phyloP scores from a whole-genome alignment of 2,113 vertebrate genomes.

The Craseonycteris thonglongyai region DNA sequence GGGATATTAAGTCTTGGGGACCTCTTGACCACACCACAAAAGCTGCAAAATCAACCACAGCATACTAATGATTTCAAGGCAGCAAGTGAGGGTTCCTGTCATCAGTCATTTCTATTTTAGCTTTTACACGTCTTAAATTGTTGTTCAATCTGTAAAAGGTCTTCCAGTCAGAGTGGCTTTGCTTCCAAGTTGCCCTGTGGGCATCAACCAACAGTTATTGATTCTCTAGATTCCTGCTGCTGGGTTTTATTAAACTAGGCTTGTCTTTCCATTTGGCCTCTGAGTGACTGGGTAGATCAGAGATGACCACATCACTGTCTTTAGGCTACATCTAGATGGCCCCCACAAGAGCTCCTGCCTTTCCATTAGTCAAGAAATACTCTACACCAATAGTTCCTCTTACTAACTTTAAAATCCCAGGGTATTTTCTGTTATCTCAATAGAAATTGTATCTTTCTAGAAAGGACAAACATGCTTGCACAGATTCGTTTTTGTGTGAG shows the following conservation, averaged over 20 bases:
- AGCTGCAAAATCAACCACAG: background rate
- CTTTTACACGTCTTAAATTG: conserved; percentile 23
- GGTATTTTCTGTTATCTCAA: background rate
- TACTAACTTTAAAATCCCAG: background rate
- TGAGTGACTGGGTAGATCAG: background rate
- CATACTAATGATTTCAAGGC: background rate
- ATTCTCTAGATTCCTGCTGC: background rate
- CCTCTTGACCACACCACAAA: conserved; percentile 7
- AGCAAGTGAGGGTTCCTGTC: background rate
- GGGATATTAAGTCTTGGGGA: background rate
- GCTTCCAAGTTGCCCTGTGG: conserved; percentile 28
- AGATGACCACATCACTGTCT: background rate
- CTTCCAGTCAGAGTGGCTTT: conserved; percentile 20
- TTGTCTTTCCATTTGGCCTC: conserved; percentile 4
- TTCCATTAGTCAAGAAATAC: background rate
- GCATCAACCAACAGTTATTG: background rate
- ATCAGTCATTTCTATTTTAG: conserved; percentile 22
- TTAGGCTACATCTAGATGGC: background rate
- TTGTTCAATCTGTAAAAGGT: conserved; percentile 30
- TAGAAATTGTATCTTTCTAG: background rate
- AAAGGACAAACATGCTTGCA: background rate
- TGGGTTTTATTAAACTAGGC: conserved; percentile 31
- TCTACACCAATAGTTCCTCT: background rate
- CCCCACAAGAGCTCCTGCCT: background rate
- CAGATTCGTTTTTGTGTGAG: background rate